Evolutionary conservation across 2,888 invertebrate genomes (phyloP).

Genomic region (Eristalinus sepulchralis): DNA sequence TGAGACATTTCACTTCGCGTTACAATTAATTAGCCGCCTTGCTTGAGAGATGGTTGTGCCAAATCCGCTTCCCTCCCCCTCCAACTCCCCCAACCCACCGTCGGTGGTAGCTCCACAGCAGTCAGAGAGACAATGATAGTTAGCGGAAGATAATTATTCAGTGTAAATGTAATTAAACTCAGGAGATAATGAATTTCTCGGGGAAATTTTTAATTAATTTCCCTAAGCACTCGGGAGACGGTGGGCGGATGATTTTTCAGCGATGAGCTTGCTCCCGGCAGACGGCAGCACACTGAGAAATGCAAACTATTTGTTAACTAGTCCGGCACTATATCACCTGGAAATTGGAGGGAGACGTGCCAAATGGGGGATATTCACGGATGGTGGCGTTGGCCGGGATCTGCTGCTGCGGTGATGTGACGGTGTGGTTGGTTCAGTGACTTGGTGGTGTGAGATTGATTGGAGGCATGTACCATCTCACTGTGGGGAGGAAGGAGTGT

Average conservation of each 20-base stretch:
- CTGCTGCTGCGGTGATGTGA: neutral
- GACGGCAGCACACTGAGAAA: neutral
- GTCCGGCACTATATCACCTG: neutral
- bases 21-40: slow-evolving; percentile 53
- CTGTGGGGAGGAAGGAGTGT: too few species aligned
- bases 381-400: neutral
- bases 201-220: slow-evolving; percentile 60
- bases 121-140: slow-evolving; percentile 33
- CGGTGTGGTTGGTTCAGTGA: neutral
- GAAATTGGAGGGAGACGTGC: neutral
- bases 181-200: slow-evolving; percentile 51
- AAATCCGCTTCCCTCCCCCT: too few species aligned
- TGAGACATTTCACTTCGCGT: slow-evolving; percentile 57
- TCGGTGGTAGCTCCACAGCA: slow-evolving; percentile 1
- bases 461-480: neutral
- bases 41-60: neutral
- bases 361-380: neutral
- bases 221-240: slow-evolving; percentile 15
- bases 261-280: neutral
- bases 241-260: neutral
- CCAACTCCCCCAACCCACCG: too few species aligned
- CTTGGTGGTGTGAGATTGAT: neutral
- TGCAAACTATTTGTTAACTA: neutral
- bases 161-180: slow-evolving; percentile 56
- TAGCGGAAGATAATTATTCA: slow-evolving; percentile 60